These are phyloP conservation scores for Eclectus roratus DNA, from an alignment of 2,113 vertebrate species.

Conservation along the genomic window DNA sequence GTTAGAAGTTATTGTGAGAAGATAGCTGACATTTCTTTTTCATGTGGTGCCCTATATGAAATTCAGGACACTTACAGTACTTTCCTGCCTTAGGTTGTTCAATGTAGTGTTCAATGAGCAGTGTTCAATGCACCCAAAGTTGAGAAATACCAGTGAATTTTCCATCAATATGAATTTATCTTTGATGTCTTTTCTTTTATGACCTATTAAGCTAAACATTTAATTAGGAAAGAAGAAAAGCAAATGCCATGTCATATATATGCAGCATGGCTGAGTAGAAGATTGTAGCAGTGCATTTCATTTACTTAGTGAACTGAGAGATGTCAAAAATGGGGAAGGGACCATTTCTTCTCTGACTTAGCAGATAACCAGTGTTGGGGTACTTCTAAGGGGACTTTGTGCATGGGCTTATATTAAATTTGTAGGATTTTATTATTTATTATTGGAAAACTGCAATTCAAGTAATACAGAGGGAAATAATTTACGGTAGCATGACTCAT, in stretches of 20 bases:
- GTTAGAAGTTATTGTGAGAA: not conserved
- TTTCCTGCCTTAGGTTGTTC: not conserved
- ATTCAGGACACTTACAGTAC: not conserved
- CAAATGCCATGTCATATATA: not conserved
- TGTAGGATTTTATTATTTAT: not conserved
- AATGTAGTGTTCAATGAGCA: not conserved
- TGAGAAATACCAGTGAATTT: not conserved
- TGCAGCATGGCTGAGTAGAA: not conserved
- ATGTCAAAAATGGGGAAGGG: not conserved
- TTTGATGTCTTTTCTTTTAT: not conserved
- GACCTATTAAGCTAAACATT: not conserved
- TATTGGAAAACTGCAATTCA: not conserved
- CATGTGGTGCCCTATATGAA: not conserved
- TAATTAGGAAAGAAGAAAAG: not conserved
- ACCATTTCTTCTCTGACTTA: not conserved
- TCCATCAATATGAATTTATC: not conserved
- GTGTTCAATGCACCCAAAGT: not conserved
- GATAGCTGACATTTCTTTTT: not conserved
- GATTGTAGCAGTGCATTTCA: not conserved
- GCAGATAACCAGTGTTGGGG: not conserved
- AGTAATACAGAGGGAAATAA: not conserved
- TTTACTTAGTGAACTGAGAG: not conserved
- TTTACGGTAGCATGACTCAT: not conserved
- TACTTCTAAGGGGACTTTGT: not conserved
- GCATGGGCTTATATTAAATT: not conserved